Conservation (phyloP, 2,797 vertebrate species). For the Myotis vivesi region DNA sequence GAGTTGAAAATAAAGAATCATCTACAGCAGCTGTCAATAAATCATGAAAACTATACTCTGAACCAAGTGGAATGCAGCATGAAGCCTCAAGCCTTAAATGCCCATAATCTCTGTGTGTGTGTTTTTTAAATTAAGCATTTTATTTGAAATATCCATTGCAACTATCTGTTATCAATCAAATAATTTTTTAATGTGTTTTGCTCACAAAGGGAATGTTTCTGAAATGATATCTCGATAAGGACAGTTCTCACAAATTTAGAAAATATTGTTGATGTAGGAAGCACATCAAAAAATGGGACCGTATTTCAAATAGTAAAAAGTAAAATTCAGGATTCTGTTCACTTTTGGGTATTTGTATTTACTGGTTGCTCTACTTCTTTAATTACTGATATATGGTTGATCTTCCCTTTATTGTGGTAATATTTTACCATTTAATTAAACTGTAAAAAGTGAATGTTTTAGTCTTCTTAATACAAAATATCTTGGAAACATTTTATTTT, state of each 20-base stretch:
- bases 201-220: not conserved
- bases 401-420: not conserved
- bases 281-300: not conserved
- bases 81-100: slow-evolving; percentile 74
- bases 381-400: not conserved
- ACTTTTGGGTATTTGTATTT: not conserved
- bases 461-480: not conserved
- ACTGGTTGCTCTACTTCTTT: not conserved
- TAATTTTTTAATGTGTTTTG: not conserved
- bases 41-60: slow-evolving; percentile 77
- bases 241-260: not conserved
- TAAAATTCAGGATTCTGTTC: not conserved
- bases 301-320: not conserved
- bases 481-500: slow-evolving; percentile 29
- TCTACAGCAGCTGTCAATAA: slow-evolving; percentile 82
- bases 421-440: slow-evolving; percentile 41
- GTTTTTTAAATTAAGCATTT: slow-evolving; percentile 58
- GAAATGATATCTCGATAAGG: not conserved
- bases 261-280: not conserved
- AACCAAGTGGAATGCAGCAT: slow-evolving; percentile 73
- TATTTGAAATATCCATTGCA: slow-evolving; percentile 51
- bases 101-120: slow-evolving; percentile 24
- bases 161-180: slow-evolving; percentile 42
- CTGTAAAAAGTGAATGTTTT: not conserved
- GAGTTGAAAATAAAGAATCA: slow-evolving; percentile 84